These are phyloP conservation scores for Antigone vipio DNA, from an alignment of 2,113 vertebrate genomes.

Conservation along the genomic window DNA sequence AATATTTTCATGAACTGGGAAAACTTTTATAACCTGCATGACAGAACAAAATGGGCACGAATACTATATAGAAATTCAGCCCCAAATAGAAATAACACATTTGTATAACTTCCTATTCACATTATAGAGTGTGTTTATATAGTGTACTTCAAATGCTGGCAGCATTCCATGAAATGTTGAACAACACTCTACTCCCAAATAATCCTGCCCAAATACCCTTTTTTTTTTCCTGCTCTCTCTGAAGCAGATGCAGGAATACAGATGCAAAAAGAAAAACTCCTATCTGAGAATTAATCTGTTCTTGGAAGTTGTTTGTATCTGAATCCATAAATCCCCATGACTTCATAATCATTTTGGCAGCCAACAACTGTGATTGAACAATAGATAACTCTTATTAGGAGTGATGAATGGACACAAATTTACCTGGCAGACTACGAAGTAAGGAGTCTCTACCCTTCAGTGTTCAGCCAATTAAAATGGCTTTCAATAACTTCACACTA, in stretches of 20 bases:
- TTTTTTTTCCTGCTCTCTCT: background rate
- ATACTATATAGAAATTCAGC: background rate
- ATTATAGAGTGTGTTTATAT: background rate
- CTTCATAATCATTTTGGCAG: background rate
- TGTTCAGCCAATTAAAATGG: background rate
- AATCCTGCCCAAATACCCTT: background rate
- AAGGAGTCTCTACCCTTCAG: background rate
- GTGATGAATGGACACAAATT: background rate
- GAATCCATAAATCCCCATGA: background rate
- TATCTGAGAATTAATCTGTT: background rate
- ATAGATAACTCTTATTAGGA: background rate
- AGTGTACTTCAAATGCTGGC: background rate
- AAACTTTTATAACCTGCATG: background rate
- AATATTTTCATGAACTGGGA: background rate
- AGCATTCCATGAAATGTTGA: background rate
- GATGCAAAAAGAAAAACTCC: background rate
- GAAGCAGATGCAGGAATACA: background rate
- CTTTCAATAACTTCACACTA: background rate
- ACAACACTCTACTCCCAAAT: background rate
- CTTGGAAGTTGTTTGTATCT: background rate
- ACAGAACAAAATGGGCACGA: background rate
- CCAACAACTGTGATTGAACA: background rate
- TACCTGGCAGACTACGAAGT: background rate
- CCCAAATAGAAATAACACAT: background rate
- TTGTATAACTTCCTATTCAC: background rate